Percentiles rank a stretch among this genome's conserved stretches.
Evolutionary conservation across 2,888 invertebrate genomes (phyloP).

Genomic region (Drosophila demipolita): DNA sequence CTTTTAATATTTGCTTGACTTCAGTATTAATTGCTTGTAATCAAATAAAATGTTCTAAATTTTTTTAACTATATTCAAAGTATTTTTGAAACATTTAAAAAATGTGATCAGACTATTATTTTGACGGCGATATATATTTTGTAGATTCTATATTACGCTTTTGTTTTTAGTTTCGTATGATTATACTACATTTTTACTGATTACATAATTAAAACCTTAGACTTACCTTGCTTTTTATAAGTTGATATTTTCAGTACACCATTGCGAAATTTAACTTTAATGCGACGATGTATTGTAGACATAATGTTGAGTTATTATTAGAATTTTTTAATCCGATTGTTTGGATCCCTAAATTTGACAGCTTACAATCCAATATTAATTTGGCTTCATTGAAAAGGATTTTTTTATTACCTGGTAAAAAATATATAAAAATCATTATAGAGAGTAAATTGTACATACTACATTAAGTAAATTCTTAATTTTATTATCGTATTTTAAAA

Average conservation of each 20-base stretch:
- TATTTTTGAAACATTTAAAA: too few relatives aligned
- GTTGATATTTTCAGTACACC: background rate
- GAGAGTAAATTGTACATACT: background rate
- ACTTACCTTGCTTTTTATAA: slow-evolving; percentile 8
- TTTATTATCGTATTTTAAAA: background rate
- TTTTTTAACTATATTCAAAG: too few relatives aligned
- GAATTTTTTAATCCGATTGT: too few relatives aligned
- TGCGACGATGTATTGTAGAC: slow-evolving; percentile 13
- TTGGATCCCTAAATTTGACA: background rate
- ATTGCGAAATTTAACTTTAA: slow-evolving; percentile 31
- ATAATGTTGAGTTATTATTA: slow-evolving; percentile 10
- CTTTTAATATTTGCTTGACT: too few relatives aligned
- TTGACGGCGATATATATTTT: too few relatives aligned
- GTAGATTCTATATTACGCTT: background rate
- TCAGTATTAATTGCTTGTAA: too few relatives aligned
- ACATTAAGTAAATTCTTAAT: background rate
- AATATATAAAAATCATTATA: background rate
- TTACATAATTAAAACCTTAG: background rate
- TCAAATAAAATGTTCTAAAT: too few relatives aligned
- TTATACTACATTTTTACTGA: background rate
- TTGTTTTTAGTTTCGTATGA: background rate
- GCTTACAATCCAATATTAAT: background rate
- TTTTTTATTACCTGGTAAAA: background rate
- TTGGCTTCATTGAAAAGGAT: background rate
- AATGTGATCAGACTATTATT: too few relatives aligned